phyloP scores from a whole-genome alignment of 2,797 vertebrate genomes.

The Spheniscus humboldti region DNA sequence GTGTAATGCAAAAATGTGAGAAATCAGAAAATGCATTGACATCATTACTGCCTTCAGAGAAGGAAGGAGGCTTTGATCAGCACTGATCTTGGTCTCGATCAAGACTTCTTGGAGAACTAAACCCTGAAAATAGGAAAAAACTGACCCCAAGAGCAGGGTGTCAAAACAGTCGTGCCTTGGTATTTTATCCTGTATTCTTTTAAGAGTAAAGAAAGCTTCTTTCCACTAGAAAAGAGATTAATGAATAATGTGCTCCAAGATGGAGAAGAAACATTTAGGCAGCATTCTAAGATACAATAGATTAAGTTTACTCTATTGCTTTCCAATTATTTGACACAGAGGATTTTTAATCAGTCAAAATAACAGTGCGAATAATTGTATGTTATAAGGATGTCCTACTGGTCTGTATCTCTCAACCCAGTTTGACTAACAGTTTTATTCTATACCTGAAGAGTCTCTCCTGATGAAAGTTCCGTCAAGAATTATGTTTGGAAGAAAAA shows the following conservation, averaged over 20 bases:
- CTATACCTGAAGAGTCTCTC: background rate
- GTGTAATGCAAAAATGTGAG: background rate
- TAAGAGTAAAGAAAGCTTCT: background rate
- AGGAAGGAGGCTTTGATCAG: background rate
- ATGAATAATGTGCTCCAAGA: background rate
- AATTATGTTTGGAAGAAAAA: background rate
- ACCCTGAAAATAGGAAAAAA: background rate
- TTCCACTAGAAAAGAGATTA: background rate
- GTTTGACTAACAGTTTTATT: background rate
- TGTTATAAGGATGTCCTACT: background rate
- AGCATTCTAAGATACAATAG: background rate
- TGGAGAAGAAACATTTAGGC: background rate
- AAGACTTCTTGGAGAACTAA: background rate
- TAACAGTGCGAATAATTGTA: background rate
- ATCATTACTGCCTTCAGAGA: background rate
- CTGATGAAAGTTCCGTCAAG: background rate
- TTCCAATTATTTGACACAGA: background rate
- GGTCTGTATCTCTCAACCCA: background rate
- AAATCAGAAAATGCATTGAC: background rate
- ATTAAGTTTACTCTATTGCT: background rate
- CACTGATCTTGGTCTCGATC: background rate
- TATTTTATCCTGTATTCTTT: background rate
- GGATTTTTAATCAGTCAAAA: background rate
- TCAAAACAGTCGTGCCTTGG: background rate
- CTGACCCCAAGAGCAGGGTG: background rate